Percentiles rank a stretch among this genome's conserved stretches.
Conservation (phyloP, 2,888 invertebrate species). For the Laothoe populi region DNA sequence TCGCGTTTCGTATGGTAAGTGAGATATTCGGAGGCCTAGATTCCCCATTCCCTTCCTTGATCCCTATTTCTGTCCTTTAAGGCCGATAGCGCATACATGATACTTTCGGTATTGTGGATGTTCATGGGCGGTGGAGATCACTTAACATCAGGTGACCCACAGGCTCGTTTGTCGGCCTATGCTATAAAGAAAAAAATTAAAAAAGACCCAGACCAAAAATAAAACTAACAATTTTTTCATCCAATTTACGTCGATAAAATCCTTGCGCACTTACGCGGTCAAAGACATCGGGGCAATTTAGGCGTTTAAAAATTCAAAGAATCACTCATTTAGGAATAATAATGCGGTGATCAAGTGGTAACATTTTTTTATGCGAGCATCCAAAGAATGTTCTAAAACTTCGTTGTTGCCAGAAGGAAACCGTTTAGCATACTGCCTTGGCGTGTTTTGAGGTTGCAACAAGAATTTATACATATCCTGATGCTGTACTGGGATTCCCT, state of each 20-base stretch:
- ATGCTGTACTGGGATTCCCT: neutral
- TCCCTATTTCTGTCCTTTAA: no score
- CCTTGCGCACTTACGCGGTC: conserved; percentile 18
- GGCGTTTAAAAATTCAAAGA: conserved; percentile 20
- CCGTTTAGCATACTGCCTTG: neutral
- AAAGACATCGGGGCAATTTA: conserved; percentile 18
- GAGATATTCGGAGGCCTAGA: no score
- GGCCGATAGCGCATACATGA: no score
- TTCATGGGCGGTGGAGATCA: no score
- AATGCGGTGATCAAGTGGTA: conserved; percentile 20
- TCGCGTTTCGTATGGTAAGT: no score
- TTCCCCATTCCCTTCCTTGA: no score
- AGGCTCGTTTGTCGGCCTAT: no score
- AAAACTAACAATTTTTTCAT: conserved; percentile 7
- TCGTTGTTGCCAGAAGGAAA: neutral
- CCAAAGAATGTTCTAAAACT: neutral
- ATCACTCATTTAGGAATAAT: conserved; percentile 23
- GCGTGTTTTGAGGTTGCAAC: neutral
- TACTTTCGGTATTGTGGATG: no score
- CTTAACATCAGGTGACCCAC: no score
- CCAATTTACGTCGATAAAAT: conserved; percentile 13
- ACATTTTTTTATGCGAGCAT: conserved; percentile 6
- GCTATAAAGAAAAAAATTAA: no score
- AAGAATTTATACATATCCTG: neutral
- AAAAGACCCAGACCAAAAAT: conserved; percentile 7